Conservation (phyloP, 2,113 vertebrate species). For the Cariama cristata region DNA sequence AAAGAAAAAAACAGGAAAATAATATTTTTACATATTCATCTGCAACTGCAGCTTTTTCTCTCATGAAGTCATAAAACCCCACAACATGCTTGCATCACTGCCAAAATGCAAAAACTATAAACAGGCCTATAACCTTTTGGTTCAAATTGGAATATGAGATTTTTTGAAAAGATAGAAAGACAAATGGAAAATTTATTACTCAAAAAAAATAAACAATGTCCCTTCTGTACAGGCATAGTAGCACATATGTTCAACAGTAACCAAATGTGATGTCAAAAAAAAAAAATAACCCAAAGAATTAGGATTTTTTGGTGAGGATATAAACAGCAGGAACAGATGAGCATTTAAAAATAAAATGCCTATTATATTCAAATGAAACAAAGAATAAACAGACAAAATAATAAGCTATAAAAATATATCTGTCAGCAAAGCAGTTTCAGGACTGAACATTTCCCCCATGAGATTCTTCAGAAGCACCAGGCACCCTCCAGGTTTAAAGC, state of each 20-base stretch:
- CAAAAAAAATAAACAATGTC: background rate
- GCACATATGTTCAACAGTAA: conserved; percentile 18
- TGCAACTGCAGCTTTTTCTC: background rate
- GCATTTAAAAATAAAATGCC: conserved; percentile 52
- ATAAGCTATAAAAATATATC: conserved; percentile 54
- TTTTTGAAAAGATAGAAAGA: background rate
- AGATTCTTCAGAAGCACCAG: conserved; percentile 57
- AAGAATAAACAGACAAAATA: conserved; percentile 26
- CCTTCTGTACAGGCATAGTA: background rate
- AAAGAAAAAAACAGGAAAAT: background rate
- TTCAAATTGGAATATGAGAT: background rate
- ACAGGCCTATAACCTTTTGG: conserved; percentile 20
- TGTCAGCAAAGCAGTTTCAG: background rate
- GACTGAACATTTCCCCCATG: background rate
- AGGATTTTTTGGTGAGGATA: conserved; percentile 10
- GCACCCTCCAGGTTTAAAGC: conserved; percentile 62
- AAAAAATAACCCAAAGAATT: background rate
- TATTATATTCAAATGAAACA: conserved; percentile 59
- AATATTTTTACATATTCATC: background rate
- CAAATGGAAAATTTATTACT: conserved; percentile 29
- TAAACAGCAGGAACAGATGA: conserved; percentile 39
- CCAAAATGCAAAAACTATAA: conserved; percentile 35
- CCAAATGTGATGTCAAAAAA: background rate
- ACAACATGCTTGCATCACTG: background rate
- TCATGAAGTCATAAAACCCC: conserved; percentile 33